Base-by-base conservation (phyloP, 2,888 invertebrate genomes). In the Harmothoe impar region DNA sequence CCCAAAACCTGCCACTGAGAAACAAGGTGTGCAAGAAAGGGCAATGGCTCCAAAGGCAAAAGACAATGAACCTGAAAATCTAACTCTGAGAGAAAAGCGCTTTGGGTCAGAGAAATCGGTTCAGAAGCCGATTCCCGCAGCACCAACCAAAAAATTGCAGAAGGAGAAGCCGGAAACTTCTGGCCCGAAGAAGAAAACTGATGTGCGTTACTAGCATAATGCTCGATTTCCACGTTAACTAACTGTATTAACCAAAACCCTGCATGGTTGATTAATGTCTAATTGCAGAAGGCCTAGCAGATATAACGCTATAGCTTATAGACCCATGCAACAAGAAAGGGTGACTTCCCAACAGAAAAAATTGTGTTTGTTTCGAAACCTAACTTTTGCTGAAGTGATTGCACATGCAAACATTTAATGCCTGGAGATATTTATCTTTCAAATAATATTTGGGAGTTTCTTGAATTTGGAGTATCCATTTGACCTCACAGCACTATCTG, bases 161-260 rank as follows among this genome's bases (percentile, higher is more conserved):
- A 20, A 62, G 62, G 62, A n/a, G 62, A 20, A 62, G 62, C 20
- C 62, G 3, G 5, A 43, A 3, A 15, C 5, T 25, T 72, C 72
- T 72, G 29, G 72, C 29, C 72, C 3, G 25, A n/a, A 29, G 15
- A 3, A 29, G 15, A n/a, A 72, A 29, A 7, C 62, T n/a, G 72
- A 72, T 72, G 72, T 72, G 72, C n/a, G 72, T 72, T 72, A 29
- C 72, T 72, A n/a, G 31, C 25, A n/a, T 29, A 72, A 62, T 62
- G 62, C 62, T 20, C 23, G 15, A 62, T 62, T 62, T 12, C 7
- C 62, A 62, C 10, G 10, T 43, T 43, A 10, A 43, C 43, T 43
- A 62, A 62, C 62, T n/a, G 54, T 52, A 62, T 62, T 62, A 62
- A 62, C 62, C 62, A n/a, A 62, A 62, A 12, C 62, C 62, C n/a